A percentile compares a stretch with the other conserved stretches of the same genome.
These are phyloP conservation scores for Rhinophrynus dorsalis DNA, from an alignment of 2,797 vertebrate species.

Conservation along the genomic window DNA sequence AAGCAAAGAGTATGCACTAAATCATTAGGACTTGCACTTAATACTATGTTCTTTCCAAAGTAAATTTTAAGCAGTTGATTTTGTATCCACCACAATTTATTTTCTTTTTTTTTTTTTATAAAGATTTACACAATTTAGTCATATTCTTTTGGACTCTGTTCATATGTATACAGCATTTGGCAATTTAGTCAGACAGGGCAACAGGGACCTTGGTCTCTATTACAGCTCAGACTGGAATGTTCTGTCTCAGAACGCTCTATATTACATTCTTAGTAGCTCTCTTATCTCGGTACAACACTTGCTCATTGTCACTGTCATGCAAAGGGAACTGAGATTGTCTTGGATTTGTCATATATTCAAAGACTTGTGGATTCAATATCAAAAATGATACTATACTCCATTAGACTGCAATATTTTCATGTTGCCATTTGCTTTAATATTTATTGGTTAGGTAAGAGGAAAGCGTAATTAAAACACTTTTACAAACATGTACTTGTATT, in stretches of 20 bases:
- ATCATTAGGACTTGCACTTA: conserved; percentile 13
- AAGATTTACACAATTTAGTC: conserved; percentile 10
- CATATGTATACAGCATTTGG: background rate
- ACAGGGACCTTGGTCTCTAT: background rate
- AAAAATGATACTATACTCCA: too few relatives aligned
- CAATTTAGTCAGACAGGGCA: background rate
- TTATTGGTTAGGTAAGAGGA: too few relatives aligned
- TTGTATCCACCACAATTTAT: background rate
- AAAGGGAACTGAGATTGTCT: background rate
- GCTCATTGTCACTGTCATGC: too few relatives aligned
- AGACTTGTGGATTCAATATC: too few relatives aligned
- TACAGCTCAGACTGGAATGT: background rate
- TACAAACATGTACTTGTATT: too few relatives aligned
- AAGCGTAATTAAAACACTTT: too few relatives aligned
- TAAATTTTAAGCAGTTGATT: background rate
- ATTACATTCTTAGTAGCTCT: background rate
- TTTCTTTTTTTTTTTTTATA: too few relatives aligned
- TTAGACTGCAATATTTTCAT: too few relatives aligned
- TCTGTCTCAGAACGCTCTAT: background rate
- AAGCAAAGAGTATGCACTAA: conserved; percentile 12
- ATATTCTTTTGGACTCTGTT: too few relatives aligned
- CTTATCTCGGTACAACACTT: background rate
- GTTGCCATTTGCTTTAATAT: too few relatives aligned
- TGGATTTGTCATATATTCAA: background rate
- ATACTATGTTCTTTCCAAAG: conserved; percentile 3